phyloP scores from a whole-genome alignment of 2,888 invertebrate genomes.

The Blera fallax region DNA sequence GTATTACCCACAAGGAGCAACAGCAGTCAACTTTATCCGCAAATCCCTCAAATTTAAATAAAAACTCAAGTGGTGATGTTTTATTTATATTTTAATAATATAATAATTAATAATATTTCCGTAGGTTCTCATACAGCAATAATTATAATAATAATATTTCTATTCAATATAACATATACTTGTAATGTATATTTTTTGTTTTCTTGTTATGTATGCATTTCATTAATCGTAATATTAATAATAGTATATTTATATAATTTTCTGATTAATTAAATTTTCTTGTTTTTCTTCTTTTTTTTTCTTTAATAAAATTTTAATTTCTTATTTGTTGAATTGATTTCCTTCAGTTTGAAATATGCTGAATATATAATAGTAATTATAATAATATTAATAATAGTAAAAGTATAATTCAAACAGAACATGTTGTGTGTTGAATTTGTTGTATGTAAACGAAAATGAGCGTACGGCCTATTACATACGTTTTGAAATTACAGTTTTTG shows the following conservation, averaged over 20 bases:
- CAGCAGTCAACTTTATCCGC: too few relatives aligned
- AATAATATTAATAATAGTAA: conserved; percentile 56
- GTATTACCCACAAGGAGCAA: too few relatives aligned
- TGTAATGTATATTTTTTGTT: conserved; percentile 72
- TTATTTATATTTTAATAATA: conserved; percentile 79
- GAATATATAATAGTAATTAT: conserved; percentile 56
- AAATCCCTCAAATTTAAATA: not conserved
- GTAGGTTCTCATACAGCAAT: conserved; percentile 76
- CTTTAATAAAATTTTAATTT: conserved; percentile 39
- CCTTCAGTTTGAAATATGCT: conserved; percentile 65
- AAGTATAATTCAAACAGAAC: conserved; percentile 56
- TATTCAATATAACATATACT: conserved; percentile 77
- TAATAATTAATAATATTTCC: conserved; percentile 76
- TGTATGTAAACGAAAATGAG: conserved; percentile 52
- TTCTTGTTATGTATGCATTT: conserved; percentile 71
- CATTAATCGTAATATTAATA: conserved; percentile 73
- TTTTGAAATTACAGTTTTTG: conserved; percentile 59
- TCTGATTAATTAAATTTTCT: conserved; percentile 55
- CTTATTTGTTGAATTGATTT: conserved; percentile 56
- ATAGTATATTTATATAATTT: conserved; percentile 68
- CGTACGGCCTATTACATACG: conserved; percentile 53
- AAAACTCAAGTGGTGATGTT: conserved; percentile 73
- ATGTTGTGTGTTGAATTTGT: conserved; percentile 50
- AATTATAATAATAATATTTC: conserved; percentile 80
- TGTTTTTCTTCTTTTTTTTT: conserved; percentile 9